Evolutionary conservation across 2,113 vertebrate genomes (phyloP), one percentile per base, ranked within the genome.

Genomic region (Erinaceus europaeus): DNA sequence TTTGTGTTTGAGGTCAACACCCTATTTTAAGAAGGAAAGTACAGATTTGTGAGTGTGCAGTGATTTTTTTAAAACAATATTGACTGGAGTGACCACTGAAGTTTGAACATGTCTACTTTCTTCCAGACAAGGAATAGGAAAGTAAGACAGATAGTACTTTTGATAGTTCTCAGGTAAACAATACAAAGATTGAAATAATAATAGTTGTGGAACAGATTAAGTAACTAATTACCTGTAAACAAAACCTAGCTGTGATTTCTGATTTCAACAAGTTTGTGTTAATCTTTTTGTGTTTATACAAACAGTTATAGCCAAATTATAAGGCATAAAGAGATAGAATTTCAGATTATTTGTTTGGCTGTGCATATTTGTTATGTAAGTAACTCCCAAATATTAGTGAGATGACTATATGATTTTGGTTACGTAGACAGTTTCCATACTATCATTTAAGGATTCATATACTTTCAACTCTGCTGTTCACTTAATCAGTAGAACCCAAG

Each of bases 1-100:
- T 87, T 92, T 95, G 91, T 34, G 67, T 93, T 91, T 95, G 84
- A 96, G 94, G 93, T 94, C 94, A 96, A 57, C 87, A 87, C 92
- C 84, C 89, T 89, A 71, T 93, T 89, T 93, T 85, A 94, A 67
- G 67, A 75, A 85, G 84, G 85, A 84, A 93, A 91, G 84, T 76
- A 75, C 61, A 90, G 89, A 82, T 84, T 87, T 74, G 61, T 93
- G 84, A 78, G 77, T 78, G 69, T 62, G 40, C 40, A 64, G 73
- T 68, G 90, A 84, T 80, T 94, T 69, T 86, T 84, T 75, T 59
- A 59, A 48, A 93, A 88, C 69, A 91, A 32, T 65, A 71, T 21
- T 72, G n/a, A 27, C 48, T 38, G 21, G 36, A 68, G 62, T 82
- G 77, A 21, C n/a, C 29, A 34, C 75, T 52, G 48, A 71, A 59